Evolutionary conservation across 2,113 vertebrate species (phyloP), one percentile per base, ranked within the genome.

Genomic region (Zosterops hypoxanthus): DNA sequence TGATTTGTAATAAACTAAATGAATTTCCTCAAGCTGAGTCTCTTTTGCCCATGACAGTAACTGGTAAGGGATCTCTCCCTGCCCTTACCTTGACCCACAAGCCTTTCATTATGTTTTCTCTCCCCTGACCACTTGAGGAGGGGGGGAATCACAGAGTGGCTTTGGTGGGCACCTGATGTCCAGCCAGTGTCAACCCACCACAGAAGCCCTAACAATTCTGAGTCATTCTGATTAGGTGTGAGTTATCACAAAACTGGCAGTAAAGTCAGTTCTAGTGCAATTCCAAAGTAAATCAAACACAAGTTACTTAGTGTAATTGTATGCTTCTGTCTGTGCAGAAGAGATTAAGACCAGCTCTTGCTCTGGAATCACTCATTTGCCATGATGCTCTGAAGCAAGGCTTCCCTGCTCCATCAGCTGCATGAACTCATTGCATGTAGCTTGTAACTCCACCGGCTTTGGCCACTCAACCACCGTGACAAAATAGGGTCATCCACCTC

Each of bases 11-110:
- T 66, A 66, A 77, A 49, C 16, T 39, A 33, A 44, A 28, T 29
- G 1, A 25, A 24, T 60, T 66, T 52, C 36, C 23, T 46, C 15
- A 66, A 46, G 33, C 1, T 28, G 10, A 39, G 46, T 82, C 24
- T 53, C 8, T 36, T 81, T 57, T 66, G 23, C 33, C 36, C 0
- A 0, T 42, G 21, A 42, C 26, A 17, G 36, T 61, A 41, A 69
- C 12, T 69, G 34, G 10, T 55, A 31, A 61, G 34, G 11, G 31
- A 15, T 47, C 17, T 55, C 21, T 68, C 14, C 20, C 41, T 39
- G 18, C 50, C n/a, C 25, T 25, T 71, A 41, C 22, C 29, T 87
- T 0, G 0, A 63, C n/a, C 20, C 55, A 55, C 1, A 0, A 69
- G 47, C 6, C 21, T 82, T 55, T 61, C 17, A 47, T 36, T 65